These are phyloP conservation scores for Cephus rjabovi DNA, from an alignment of 2,888 invertebrate species.

Conservation along the genomic window DNA sequence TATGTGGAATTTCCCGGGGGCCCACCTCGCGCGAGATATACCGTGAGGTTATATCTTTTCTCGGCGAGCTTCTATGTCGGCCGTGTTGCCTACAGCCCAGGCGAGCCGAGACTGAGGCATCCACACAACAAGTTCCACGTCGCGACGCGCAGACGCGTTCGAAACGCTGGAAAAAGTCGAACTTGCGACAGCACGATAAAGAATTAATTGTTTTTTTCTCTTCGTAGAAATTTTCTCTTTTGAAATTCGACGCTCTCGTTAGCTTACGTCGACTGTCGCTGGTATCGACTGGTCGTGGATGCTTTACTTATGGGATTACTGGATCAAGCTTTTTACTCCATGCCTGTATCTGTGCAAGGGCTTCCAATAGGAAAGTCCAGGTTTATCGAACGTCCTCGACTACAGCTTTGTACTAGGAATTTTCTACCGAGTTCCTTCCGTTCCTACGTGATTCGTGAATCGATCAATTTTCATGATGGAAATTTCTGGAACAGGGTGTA, in stretches of 20 bases:
- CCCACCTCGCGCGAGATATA: background rate
- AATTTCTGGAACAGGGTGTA: background rate
- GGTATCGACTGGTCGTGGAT: background rate
- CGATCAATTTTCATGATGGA: background rate
- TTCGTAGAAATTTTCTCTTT: slow-evolving; percentile 2
- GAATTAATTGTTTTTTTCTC: slow-evolving; percentile 39
- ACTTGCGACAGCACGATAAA: slow-evolving; percentile 27
- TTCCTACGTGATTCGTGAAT: background rate
- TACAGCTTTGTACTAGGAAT: background rate
- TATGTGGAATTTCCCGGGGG: background rate
- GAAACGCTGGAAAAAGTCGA: background rate
- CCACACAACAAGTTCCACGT: slow-evolving; percentile 53
- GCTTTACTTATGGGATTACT: background rate
- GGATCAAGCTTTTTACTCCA: background rate
- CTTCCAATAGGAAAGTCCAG: background rate
- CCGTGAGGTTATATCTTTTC: background rate
- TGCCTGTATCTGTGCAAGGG: background rate
- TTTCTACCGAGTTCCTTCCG: background rate
- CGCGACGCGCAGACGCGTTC: slow-evolving; percentile 39
- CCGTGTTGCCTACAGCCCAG: slow-evolving; percentile 60
- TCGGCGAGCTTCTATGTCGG: slow-evolving; percentile 21
- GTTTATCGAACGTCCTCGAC: background rate
- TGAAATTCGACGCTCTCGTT: background rate
- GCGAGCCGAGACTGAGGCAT: slow-evolving; percentile 62
- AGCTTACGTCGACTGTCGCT: background rate